Evolutionary conservation across 2,888 invertebrate species (phyloP).

Genomic region (Xestia c-nigrum): DNA sequence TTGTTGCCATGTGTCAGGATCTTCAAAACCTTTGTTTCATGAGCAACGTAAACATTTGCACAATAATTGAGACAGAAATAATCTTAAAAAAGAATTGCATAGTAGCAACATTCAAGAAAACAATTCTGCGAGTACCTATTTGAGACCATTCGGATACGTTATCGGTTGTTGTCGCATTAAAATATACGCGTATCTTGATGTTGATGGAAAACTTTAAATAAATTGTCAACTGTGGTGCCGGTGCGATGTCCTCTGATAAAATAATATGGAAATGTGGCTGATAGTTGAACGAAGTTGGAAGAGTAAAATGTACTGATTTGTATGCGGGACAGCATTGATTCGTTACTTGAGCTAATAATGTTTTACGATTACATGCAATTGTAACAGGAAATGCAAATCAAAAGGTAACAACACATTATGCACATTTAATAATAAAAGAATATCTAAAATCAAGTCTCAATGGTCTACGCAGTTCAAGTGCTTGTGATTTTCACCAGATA

Average conservation of each 20-base stretch:
- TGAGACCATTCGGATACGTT: slow-evolving; percentile 34
- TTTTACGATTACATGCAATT: background rate
- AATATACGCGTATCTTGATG: slow-evolving; percentile 42
- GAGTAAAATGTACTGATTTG: background rate
- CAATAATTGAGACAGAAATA: background rate
- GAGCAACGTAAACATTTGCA: background rate
- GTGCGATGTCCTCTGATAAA: slow-evolving; percentile 31
- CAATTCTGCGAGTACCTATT: background rate
- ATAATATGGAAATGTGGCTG: slow-evolving; percentile 5
- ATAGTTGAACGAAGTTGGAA: background rate
- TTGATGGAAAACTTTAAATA: slow-evolving; percentile 43
- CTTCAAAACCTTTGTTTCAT: background rate
- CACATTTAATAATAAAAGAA: background rate
- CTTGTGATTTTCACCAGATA: background rate
- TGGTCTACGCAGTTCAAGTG: background rate
- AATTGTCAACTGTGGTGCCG: slow-evolving; percentile 4
- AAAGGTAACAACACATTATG: background rate
- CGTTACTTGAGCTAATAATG: background rate
- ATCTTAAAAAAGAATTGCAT: slow-evolving; percentile 10
- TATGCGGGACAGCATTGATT: background rate
- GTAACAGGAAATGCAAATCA: background rate
- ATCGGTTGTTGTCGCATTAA: slow-evolving; percentile 50
- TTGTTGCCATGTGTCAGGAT: background rate
- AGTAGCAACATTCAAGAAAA: slow-evolving; percentile 22
- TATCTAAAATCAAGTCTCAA: background rate